Conservation (phyloP, 2,797 vertebrate genomes). For the Microhierax caerulescens region DNA sequence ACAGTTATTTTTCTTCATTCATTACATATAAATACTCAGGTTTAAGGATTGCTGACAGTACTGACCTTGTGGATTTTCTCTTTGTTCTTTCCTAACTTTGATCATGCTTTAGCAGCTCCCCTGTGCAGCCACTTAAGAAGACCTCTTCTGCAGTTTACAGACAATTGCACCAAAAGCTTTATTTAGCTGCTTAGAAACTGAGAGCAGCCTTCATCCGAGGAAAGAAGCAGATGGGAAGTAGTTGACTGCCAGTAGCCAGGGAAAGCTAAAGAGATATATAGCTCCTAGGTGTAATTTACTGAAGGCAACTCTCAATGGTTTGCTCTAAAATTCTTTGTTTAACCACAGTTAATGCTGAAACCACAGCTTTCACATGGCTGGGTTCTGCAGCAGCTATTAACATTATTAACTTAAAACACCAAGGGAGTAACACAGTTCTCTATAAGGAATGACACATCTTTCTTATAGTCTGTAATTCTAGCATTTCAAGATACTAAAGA, state of each 20-base stretch:
- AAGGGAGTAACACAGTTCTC: background rate
- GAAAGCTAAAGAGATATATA: constrained; percentile 14
- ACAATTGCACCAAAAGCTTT: background rate
- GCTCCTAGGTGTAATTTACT: background rate
- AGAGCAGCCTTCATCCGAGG: background rate
- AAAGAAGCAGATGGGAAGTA: constrained; percentile 42
- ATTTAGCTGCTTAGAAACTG: constrained; percentile 8
- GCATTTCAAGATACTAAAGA: background rate
- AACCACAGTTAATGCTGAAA: constrained; percentile 30
- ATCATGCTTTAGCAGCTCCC: background rate
- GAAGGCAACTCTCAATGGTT: background rate
- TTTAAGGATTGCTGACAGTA: background rate
- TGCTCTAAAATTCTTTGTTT: constrained; percentile 45
- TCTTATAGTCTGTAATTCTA: background rate
- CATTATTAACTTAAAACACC: constrained; percentile 1
- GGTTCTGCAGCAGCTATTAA: background rate
- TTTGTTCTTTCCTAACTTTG: background rate
- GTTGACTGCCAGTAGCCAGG: background rate
- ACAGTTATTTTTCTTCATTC: background rate
- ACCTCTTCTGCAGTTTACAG: background rate
- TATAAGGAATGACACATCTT: constrained; percentile 10
- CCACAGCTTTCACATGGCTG: background rate
- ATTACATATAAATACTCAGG: background rate
- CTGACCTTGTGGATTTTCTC: background rate
- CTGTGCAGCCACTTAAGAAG: background rate